Evolutionary conservation across 2,113 vertebrate species (phyloP), one percentile per base, ranked within the genome.

Genomic region (Glareola pratincola): DNA sequence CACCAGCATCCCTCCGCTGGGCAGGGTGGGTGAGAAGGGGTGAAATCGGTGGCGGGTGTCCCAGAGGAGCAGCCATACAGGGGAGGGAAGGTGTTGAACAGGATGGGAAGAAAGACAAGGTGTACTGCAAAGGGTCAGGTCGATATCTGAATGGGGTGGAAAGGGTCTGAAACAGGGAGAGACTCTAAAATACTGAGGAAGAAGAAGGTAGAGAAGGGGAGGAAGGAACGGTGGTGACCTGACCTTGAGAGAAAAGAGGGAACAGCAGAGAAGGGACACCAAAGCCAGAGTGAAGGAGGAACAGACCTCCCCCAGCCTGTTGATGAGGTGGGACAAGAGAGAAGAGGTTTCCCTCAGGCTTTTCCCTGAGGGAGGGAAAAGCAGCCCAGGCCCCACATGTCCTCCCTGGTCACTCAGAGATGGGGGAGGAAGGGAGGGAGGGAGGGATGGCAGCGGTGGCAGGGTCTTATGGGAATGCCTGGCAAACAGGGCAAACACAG

Each of bases 401-500:
- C 37, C n/a, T 62, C 18, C 39, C 4, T 1, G 5, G 8, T 57
- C 79, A 37, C 41, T 17, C 60, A 5, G 77, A 34, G 27, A 24
- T 12, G 1, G 0, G 23, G 11, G 19, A 45, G 21, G n/a, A 51
- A 37, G 18, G 8, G 56, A 51, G 50, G 14, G 22, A 45, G 21
- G n/a, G 56, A 37, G 18, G 8, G 56, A 59, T 22, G 2, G 39
- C 23, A 69, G 4, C 1, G 4, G 17, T 11, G 19, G 17, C 48
- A 34, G 21, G 48, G 34, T 20, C 29, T 11, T 21, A 11, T 51
- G 30, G 17, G 6, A 43, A 24, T 0, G 1, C 4, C n/a, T 39
- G 63, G 10, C 12, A 12, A 12, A 37, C 8, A 3, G 21, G 14
- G 14, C 7, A n/a, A 43, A 15, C 0, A 6, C 6, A 39, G 34